These are phyloP conservation scores for Lasius fuliginosus DNA, from an alignment of 2,888 invertebrate species.

Conservation along the genomic window DNA sequence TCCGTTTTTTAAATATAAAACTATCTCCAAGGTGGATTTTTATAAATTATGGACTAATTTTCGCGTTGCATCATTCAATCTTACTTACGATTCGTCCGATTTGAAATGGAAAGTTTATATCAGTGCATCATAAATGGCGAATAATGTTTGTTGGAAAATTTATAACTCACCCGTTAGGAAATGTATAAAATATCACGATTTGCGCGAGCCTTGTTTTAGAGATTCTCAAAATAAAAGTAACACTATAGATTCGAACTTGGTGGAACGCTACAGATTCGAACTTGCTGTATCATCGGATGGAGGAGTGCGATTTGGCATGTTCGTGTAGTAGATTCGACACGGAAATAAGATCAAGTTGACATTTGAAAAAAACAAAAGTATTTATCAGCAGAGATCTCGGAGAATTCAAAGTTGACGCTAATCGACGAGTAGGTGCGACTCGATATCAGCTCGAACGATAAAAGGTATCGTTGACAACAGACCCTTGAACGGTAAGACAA, in stretches of 20 bases:
- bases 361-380: neutral
- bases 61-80: neutral
- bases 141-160: neutral
- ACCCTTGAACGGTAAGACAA: neutral
- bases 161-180: neutral
- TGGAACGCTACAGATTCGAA: neutral
- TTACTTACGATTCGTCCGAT: neutral
- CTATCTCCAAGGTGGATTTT: neutral
- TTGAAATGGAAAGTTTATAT: neutral
- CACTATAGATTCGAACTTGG: slow-evolving; percentile 9
- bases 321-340: neutral
- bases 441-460: neutral
- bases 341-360: neutral
- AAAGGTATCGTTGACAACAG: neutral
- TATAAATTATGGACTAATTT: neutral
- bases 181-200: slow-evolving; percentile 12
- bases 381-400: neutral
- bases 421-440: neutral
- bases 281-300: neutral
- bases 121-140: neutral
- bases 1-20: neutral
- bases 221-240: slow-evolving; percentile 38
- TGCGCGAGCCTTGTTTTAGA: slow-evolving; percentile 3
- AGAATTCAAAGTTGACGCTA: neutral
- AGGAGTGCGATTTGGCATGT: slow-evolving; percentile 16